Base-by-base conservation (phyloP, 2,113 vertebrate species). In the Tachycineta bicolor region DNA sequence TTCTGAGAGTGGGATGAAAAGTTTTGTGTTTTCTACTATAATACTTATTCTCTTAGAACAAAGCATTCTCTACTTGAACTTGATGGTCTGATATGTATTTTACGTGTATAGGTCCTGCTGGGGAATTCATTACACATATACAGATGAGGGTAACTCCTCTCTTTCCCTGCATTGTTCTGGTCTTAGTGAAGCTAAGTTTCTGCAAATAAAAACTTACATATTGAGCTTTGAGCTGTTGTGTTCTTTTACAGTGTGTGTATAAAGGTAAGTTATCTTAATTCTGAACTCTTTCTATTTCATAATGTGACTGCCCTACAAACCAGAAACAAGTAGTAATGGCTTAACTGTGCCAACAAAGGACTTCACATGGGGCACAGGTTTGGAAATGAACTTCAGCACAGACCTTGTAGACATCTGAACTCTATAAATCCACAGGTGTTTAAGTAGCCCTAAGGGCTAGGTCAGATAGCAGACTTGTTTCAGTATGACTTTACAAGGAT, bases 341-440 rank as follows among this genome's bases (percentile, higher is more conserved):
- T 96, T 97, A 88, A 77, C 93, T 92, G 84, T 86, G 73, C 94
- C 94, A 94, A 93, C 86, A 96, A 90, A 82, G 87, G 87, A 87
- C 94, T 97, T 97, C 95, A 96, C 89, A 55, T 96, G 95, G 92
- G 93, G 96, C 93, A 90, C 86, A 95, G 77, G 46, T 97, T 97
- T 97, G 94, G 95, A 97, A 97, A 97, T 98, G 97, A 97, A 97
- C 95, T 97, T 98, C 97, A 87, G 41, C 90, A 94, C 92, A 97
- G 94, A 97, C 93, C 85, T 90, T 94, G 96, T 90, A 96, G 97
- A 97, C 97, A 98, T 98, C 96, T 98, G 98, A 98, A 98, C 97
- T 98, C 96, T 96, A 98, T 98, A 98, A 98, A 98, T 97, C 97
- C 97, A 97, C 98, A 98, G 98, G 98, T 98, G 98, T 98, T 98